Evolutionary conservation across 2,113 vertebrate species (phyloP).

Genomic region (Sisor rabdophorus): DNA sequence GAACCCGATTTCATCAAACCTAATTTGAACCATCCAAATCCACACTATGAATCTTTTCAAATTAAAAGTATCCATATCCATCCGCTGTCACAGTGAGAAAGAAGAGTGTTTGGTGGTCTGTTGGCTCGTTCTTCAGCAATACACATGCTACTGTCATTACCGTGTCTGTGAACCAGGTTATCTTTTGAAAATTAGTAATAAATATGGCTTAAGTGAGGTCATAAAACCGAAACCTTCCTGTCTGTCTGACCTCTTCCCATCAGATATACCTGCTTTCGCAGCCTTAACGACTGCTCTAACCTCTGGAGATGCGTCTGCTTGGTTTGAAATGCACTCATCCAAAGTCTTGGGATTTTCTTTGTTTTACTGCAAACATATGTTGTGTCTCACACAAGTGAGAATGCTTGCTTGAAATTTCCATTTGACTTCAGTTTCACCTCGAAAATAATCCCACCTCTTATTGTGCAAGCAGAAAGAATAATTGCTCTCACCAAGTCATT

Average conservation of each 20-base stretch:
- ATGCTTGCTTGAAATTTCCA: background rate
- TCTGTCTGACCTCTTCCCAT: conserved; percentile 31
- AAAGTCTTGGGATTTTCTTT: conserved; percentile 10
- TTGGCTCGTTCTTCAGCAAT: background rate
- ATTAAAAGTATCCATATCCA: background rate
- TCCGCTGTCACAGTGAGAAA: background rate
- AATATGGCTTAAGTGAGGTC: conserved; percentile 24
- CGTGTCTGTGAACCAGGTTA: conserved; percentile 20
- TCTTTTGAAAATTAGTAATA: conserved; percentile 37
- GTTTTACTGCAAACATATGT: conserved; percentile 30
- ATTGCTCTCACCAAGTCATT: too few relatives aligned
- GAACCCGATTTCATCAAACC: too few relatives aligned
- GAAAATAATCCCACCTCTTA: too few relatives aligned
- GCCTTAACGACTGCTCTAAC: conserved; percentile 14
- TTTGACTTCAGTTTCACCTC: background rate
- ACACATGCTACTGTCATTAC: conserved; percentile 43
- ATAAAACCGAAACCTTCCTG: conserved; percentile 45
- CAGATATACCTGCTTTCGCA: conserved; percentile 18
- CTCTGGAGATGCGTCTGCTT: conserved; percentile 27
- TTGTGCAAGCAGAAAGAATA: too few relatives aligned
- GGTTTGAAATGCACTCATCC: conserved; percentile 1
- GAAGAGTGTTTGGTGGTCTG: conserved; percentile 9
- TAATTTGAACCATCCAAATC: background rate
- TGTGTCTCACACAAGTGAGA: background rate
- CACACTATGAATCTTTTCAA: background rate